Evolutionary conservation across 2,797 vertebrate species (phyloP), one percentile per base, ranked within the genome.

Genomic region (Anableps anableps): DNA sequence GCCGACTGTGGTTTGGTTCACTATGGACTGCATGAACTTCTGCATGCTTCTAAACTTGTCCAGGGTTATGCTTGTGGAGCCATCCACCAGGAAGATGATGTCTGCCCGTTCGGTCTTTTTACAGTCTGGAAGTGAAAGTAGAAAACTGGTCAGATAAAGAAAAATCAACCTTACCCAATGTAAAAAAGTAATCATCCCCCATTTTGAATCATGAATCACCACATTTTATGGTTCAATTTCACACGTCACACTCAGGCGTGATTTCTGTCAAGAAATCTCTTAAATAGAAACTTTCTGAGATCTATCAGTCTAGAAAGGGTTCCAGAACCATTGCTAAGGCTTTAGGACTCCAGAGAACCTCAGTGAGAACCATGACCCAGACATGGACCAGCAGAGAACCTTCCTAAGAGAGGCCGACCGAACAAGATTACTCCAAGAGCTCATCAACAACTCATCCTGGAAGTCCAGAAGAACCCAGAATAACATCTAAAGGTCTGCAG

Each of bases 71-170:
- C 91, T 94, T 1, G 50, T 83, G 43, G 96, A 97, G 38, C 92
- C 92, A 2, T 97, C 96, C 74, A 97, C 94, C 78, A 97, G 82
- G 89, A 97, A 97, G 41, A 97, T 95, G 11, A 97, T 95, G 85
- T 97, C 97, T 1, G 97, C 96, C 34, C 90, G 81, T 45, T 95
- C 93, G 3, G 90, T 95, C 85, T 89, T 95, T 86, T 92, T 94
- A 88, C 97, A 97, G 0, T 84, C 96, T 97, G 88, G 31, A 83
- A 74, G 81, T 1, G 73, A 66, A 80, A 75, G 3, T 0, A 43
- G n/a, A 74, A 58, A 53, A 4, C 3, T 2, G 26, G 45, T 88
- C 38, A 79, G 47, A 72, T 2, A 3, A 1, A 48, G 5, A 72
- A 29, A 38, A 11, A 2, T 1, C 23, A 5, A 17, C 9, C 14